Base-by-base conservation (phyloP, 2,113 vertebrate species). In the Dipodomys stephensi region DNA sequence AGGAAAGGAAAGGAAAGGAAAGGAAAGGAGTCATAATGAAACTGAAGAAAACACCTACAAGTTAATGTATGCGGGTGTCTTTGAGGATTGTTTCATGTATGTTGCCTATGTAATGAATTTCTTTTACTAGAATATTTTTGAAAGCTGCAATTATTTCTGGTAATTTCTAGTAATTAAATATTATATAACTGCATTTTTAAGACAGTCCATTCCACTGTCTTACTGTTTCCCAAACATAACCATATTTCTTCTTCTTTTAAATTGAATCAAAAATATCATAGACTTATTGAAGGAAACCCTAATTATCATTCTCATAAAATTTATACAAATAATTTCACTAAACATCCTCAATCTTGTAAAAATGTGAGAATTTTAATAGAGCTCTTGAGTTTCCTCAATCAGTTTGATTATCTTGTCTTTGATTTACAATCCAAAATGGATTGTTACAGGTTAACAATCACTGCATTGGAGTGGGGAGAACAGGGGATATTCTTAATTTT, bases 381-480 rank as follows among this genome's bases (percentile, higher is more conserved):
- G 81, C 7, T 67, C 18, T n/a, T 62, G 5, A 86, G 92, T 74
- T 60, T 22, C 27, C 46, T 27, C 7, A 53, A 57, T n/a, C 20
- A 27, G 27, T 84, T 69, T 83, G 25, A 65, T 11, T 30, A 28
- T 32, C 39, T 4, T 18, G 2, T 72, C 30, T 64, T n/a, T 83
- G 20, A 35, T 3, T 67, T 57, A 10, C 60, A 57, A 19, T 83
- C 19, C 60, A 28, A 5, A 81, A 62, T 68, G 30, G 32, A 30
- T 35, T 39, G 1, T 74, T 92, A 82, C 49, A 82, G 72, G 4
- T 89, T 74, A 88, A 53, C 4, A 67, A 44, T 49, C 44, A 74
- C 11, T 23, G 32, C n/a, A 78, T n/a, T 35, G 53, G 13, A 44
- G n/a, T 7, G 0, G 25, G 5, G 4, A 44, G 1, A 11, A 1